A percentile compares a stretch with the other conserved stretches of the same genome.
Conservation (phyloP, 1,140 invertebrate genomes). For the Cryptotermes secundus region DNA sequence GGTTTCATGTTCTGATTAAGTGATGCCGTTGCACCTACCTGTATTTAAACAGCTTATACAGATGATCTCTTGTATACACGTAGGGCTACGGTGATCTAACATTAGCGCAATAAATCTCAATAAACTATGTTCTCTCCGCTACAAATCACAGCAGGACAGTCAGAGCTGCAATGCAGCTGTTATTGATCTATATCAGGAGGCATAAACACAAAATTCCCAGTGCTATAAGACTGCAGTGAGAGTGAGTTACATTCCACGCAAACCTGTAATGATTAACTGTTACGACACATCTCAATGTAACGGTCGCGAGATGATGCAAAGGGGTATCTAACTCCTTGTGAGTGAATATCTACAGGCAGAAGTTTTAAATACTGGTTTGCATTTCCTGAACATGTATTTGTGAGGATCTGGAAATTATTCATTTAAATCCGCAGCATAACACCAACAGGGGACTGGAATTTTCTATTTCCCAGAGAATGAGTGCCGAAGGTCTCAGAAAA, state of each 20-base stretch:
- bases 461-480: too few relatives aligned
- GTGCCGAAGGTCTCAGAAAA: too few relatives aligned
- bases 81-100: not conserved
- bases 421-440: too few relatives aligned
- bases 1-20: too few relatives aligned
- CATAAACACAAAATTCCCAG: not conserved
- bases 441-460: too few relatives aligned
- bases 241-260: not conserved
- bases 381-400: too few relatives aligned
- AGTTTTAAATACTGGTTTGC: too few relatives aligned
- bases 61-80: not conserved
- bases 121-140: not conserved
- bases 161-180: not conserved
- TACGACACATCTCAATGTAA: not conserved
- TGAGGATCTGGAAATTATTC: too few relatives aligned
- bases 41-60: not conserved
- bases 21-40: not conserved
- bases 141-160: not conserved
- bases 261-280: not conserved
- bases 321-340: too few relatives aligned
- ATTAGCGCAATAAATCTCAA: slow-evolving; percentile 1
- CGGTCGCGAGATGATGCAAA: too few relatives aligned
- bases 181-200: not conserved
- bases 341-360: too few relatives aligned
- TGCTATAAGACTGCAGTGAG: not conserved